These are phyloP conservation scores for Iguana delicatissima DNA, from an alignment of 2,797 vertebrate species.

Conservation along the genomic window DNA sequence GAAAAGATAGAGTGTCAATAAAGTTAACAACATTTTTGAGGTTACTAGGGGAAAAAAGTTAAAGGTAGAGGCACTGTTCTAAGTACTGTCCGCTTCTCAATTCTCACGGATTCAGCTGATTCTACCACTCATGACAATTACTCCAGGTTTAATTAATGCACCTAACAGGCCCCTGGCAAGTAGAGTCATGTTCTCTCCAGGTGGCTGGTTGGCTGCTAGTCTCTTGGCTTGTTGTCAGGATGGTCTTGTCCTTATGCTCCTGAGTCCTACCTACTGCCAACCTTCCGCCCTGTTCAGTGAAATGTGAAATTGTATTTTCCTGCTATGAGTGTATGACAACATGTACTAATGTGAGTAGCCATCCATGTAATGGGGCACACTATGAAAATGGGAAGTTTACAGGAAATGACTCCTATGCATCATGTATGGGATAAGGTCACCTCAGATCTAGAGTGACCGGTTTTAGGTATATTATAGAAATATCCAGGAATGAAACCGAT, in stretches of 20 bases:
- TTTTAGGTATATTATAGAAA: neutral
- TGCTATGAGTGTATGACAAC: constrained; percentile 18
- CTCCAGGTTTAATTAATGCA: constrained; percentile 47
- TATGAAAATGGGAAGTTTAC: neutral
- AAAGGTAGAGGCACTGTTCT: constrained; percentile 39
- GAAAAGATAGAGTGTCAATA: no score
- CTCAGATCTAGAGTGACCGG: neutral
- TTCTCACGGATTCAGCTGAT: constrained; percentile 46
- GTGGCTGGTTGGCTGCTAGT: neutral
- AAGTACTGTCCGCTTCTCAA: constrained; percentile 38
- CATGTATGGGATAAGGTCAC: constrained; percentile 27
- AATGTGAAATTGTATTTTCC: constrained; percentile 59
- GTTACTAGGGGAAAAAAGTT: constrained; percentile 36
- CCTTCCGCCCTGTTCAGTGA: constrained; percentile 45
- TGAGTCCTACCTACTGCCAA: neutral
- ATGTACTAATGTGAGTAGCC: constrained; percentile 3
- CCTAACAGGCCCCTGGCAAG: constrained; percentile 34
- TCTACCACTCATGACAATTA: neutral
- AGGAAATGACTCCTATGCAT: neutral
- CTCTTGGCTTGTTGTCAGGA: constrained; percentile 21
- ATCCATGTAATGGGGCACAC: constrained; percentile 35
- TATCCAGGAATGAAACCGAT: neutral
- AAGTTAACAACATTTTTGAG: constrained; percentile 22
- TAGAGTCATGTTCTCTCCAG: constrained; percentile 27
- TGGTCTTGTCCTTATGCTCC: constrained; percentile 31